These are phyloP conservation scores for Molorchus minor DNA, from an alignment of 2,888 invertebrate species.

Conservation along the genomic window DNA sequence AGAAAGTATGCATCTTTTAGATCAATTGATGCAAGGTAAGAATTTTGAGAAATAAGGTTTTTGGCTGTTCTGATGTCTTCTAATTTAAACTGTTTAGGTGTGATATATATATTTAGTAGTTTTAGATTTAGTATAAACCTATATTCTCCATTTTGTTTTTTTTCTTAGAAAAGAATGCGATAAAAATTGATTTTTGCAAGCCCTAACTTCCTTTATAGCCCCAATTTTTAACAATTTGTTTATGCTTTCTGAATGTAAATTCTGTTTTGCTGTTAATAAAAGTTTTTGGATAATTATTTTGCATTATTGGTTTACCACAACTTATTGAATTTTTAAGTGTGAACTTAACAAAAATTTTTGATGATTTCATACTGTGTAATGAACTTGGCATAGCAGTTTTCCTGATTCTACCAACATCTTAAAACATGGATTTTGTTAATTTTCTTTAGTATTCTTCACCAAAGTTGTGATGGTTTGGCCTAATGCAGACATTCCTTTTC, in stretches of 20 bases:
- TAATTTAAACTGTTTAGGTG: slow-evolving; percentile 1
- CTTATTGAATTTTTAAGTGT: not conserved
- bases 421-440: not conserved
- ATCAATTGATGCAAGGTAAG: not conserved
- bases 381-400: not conserved
- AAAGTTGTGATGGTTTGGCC: not conserved
- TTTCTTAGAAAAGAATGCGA: not conserved
- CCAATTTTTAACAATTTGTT: not conserved
- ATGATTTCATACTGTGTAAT: not conserved
- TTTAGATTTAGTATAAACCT: slow-evolving; percentile 13
- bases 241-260: not conserved
- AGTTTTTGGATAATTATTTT: not conserved
- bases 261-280: not conserved
- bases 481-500: slow-evolving; percentile 8
- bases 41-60: not conserved
- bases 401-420: not conserved
- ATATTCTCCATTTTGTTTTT: slow-evolving; percentile 17
- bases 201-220: not conserved
- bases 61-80: slow-evolving; percentile 6
- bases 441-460: not conserved
- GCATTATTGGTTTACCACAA: not conserved
- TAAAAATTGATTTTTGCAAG: not conserved
- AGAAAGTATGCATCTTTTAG: slow-evolving; percentile 9
- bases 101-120: not conserved
- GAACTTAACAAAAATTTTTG: not conserved